Evolutionary conservation across 1,140 invertebrate species (phyloP).

Genomic region (Stegodyphus mimosarum): DNA sequence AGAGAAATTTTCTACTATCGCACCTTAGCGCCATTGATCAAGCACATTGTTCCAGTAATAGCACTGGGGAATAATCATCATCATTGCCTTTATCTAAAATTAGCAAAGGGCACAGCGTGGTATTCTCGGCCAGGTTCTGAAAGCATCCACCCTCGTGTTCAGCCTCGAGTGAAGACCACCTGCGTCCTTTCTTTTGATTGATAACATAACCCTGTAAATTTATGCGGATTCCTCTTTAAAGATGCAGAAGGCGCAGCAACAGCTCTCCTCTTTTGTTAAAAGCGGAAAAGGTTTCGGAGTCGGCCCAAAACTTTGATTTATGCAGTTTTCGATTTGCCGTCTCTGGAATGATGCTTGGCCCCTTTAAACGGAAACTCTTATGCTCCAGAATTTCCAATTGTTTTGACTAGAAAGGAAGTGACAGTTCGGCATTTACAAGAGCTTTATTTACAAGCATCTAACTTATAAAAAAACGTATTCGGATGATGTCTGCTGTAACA

Average conservation of each 20-base stretch:
- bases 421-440: too few species aligned
- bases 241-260: slow-evolving; percentile 32
- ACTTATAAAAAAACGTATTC: too few species aligned
- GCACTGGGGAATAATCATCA: neutral
- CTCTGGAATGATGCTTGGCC: too few species aligned
- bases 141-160: slow-evolving; percentile 8
- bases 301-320: slow-evolving; percentile 21
- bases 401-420: too few species aligned
- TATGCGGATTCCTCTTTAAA: slow-evolving; percentile 39
- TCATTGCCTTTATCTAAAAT: neutral
- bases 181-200: slow-evolving; percentile 46
- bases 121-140: neutral
- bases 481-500: too few species aligned
- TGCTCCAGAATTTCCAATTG: too few species aligned
- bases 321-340: neutral
- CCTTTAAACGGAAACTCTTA: too few species aligned
- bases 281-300: too few species aligned
- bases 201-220: slow-evolving; percentile 26
- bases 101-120: neutral
- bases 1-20: too few species aligned
- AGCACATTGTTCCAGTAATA: too few species aligned
- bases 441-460: too few species aligned
- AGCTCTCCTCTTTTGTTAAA: slow-evolving; percentile 9
- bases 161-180: slow-evolving; percentile 10
- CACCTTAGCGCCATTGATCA: too few species aligned